Percentiles rank a stretch among this genome's conserved stretches.
These are phyloP conservation scores for Paramormyrops kingsleyae DNA, from an alignment of 2,113 vertebrate species.

Conservation along the genomic window DNA sequence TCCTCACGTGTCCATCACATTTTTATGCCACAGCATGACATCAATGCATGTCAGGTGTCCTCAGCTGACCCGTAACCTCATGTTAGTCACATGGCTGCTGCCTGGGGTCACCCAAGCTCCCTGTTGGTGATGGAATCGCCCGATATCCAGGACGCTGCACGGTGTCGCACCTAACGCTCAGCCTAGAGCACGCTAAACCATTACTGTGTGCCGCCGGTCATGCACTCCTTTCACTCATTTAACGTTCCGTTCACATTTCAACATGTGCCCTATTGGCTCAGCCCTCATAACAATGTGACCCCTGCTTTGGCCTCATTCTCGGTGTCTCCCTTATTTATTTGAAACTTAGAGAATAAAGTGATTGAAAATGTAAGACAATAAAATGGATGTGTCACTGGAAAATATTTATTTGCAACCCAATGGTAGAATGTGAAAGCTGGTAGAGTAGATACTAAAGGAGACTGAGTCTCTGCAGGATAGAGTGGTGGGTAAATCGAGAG, in stretches of 20 bases:
- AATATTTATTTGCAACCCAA: not conserved
- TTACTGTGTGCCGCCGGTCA: not conserved
- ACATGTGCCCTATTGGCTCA: not conserved
- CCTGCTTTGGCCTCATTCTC: too few relatives aligned
- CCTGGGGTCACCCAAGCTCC: not conserved
- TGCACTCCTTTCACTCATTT: not conserved
- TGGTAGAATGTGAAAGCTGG: not conserved
- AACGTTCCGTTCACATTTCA: not conserved
- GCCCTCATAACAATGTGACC: too few relatives aligned
- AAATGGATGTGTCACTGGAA: not conserved
- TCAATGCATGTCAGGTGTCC: not conserved
- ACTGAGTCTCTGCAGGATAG: not conserved
- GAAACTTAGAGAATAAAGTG: too few relatives aligned
- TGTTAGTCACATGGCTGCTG: not conserved
- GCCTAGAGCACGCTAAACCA: not conserved
- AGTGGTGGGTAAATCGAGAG: not conserved
- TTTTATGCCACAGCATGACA: not conserved
- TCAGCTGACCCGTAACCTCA: not conserved
- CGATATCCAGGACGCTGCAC: not conserved
- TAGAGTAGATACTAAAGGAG: not conserved
- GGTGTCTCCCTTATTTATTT: too few relatives aligned
- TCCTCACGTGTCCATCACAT: not conserved
- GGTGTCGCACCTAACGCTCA: not conserved
- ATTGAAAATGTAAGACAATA: too few relatives aligned
- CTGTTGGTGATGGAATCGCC: not conserved